These are phyloP conservation scores for Pseudochirops cupreus DNA, from an alignment of 2,797 vertebrate genomes.

Conservation along the genomic window DNA sequence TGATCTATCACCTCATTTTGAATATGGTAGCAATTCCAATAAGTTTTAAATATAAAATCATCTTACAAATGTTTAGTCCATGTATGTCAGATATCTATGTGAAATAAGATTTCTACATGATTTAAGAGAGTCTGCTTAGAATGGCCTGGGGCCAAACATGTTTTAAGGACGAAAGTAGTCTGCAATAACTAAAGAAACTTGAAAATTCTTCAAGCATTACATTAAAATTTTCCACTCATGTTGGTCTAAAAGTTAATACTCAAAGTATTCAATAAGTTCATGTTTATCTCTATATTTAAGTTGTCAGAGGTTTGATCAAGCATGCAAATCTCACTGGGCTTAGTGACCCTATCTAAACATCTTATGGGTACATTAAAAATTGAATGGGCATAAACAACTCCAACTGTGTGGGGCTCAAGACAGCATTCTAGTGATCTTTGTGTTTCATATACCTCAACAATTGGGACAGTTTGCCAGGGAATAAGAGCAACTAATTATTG, in stretches of 20 bases:
- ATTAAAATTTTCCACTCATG: conserved; percentile 73
- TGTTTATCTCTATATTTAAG: conserved; percentile 80
- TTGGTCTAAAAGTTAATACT: conserved; percentile 76
- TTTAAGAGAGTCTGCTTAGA: conserved; percentile 69
- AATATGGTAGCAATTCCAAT: conserved; percentile 46
- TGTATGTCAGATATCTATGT: conserved; percentile 52
- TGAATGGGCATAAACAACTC: conserved; percentile 85
- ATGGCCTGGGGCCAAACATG: conserved; percentile 68
- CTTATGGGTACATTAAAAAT: conserved; percentile 86
- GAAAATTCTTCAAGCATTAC: conserved; percentile 70
- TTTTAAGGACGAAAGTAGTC: conserved; percentile 72
- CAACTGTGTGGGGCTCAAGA: conserved; percentile 76
- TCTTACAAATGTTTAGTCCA: conserved; percentile 69
- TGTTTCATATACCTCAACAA: conserved; percentile 82
- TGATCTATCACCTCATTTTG: conserved; percentile 41
- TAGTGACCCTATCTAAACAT: conserved; percentile 83
- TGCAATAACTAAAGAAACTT: conserved; percentile 67
- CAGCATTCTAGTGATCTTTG: conserved; percentile 79
- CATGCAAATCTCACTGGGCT: conserved; percentile 80
- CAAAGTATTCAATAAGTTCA: conserved; percentile 77
- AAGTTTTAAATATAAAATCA: conserved; percentile 54
- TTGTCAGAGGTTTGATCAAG: conserved; percentile 79
- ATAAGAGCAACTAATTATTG: conserved; percentile 86
- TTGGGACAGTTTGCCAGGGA: conserved; percentile 81
- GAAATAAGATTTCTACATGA: conserved; percentile 53